Base-by-base conservation (phyloP, 2,888 invertebrate species). In the Endotricha flammealis region DNA sequence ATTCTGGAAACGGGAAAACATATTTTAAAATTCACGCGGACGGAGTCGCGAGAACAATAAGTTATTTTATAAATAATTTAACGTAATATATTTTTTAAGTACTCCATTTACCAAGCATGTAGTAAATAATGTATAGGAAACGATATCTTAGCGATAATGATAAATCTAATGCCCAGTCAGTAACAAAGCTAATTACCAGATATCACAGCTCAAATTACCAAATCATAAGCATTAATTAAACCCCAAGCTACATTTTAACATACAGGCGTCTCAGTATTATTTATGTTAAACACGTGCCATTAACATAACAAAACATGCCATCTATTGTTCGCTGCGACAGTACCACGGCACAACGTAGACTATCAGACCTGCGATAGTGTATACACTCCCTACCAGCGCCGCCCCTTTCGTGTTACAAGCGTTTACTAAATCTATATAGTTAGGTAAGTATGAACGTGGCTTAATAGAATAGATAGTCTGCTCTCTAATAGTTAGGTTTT, bases 381-480 rank as follows among this genome's bases (percentile, higher is more conserved):
- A 48, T 52, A 54, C 50, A 58, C 41, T 32, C 46, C 48, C 38
- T 54, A 50, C 51, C 50, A 43, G 51, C 54, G 48, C 53, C 74
- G 68, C 73, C 74, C 67, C 61, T 72, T 72, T 55, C 73, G 41
- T 74, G 73, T 74, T 55, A 55, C 52, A 34, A 34, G 16, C 33
- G 33, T 14, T 32, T 32, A 32, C 31, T 20, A 20, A n/a, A n/a
- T n/a, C n/a, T 3, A n/a, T 8, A 20, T 20, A 16, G 4, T 8
- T 20, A 27, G 27, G 27, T 27, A 12, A 27, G 27, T 27, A 27
- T 27, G 27, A 12, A 27, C 8, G 10, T 12, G 12, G 12, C 27
- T 27, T 27, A 27, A 27, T 27, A 27, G 27, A 27, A 27, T 27
- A 11, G 12, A 12, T 12, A 12, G 27, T 12, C 11, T 7, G 3